These are phyloP conservation scores for Melitaea athalia DNA, from an alignment of 2,888 invertebrate species.

Conservation along the genomic window DNA sequence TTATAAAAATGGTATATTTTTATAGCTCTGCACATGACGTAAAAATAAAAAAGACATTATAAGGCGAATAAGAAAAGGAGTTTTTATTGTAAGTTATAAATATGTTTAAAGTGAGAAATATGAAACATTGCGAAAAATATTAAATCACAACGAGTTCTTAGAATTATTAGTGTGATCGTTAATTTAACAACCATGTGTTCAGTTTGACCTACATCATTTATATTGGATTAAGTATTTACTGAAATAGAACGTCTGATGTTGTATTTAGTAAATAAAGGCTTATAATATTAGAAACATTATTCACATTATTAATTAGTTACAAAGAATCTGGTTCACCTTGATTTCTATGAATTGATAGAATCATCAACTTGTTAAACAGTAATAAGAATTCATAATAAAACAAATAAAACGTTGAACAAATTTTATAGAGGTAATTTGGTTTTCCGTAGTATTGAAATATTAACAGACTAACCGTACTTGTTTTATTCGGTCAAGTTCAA, in stretches of 20 bases:
- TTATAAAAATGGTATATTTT: background rate
- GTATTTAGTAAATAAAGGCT: background rate
- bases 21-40: background rate
- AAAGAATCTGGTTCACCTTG: constrained; percentile 12
- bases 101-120: background rate
- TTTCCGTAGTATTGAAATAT: too few relatives aligned
- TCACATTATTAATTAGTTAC: background rate
- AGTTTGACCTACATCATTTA: background rate
- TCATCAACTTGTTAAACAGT: background rate
- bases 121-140: background rate
- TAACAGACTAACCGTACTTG: too few relatives aligned
- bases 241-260: constrained; percentile 1
- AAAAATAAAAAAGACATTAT: background rate
- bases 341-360: background rate
- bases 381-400: background rate
- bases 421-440: too few relatives aligned
- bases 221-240: background rate
- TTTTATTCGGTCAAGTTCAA: too few relatives aligned
- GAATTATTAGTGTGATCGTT: background rate
- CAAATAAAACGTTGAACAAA: background rate
- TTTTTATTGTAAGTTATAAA: too few relatives aligned
- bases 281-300: too few relatives aligned
- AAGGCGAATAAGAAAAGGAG: background rate
- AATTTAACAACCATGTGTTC: background rate
- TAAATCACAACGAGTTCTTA: background rate